phyloP scores from a whole-genome alignment of 2,797 vertebrate genomes.

The Channa striata region DNA sequence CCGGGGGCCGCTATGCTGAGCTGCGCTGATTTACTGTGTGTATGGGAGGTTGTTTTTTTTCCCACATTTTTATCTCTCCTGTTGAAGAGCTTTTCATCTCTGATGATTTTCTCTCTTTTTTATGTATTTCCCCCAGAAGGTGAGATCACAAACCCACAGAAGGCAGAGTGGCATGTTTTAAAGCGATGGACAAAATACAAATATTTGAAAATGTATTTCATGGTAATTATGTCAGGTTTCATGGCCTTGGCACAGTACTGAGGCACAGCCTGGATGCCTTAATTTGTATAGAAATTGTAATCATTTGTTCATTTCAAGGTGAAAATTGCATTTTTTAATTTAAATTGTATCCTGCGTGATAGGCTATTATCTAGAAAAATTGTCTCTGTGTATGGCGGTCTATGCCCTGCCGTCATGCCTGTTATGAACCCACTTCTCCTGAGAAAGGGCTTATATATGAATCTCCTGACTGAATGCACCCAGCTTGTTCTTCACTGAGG shows the following conservation, averaged over 20 bases:
- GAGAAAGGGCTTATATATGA: constrained; percentile 94
- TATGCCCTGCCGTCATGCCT: constrained; percentile 92
- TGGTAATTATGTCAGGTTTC: constrained; percentile 99
- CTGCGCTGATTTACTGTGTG: constrained; percentile 84
- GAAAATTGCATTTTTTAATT: constrained; percentile 99
- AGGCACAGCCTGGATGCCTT: constrained; percentile 99
- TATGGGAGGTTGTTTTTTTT: constrained; percentile 83
- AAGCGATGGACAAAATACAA: constrained; percentile 98
- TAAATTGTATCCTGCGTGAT: constrained; percentile 99
- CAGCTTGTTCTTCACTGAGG: constrained; percentile 83
- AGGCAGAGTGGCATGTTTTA: constrained; percentile 94
- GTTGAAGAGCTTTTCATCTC: constrained; percentile 90
- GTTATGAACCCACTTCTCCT: constrained; percentile 95
- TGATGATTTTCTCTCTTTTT: constrained; percentile 88
- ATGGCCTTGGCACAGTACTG: constrained; percentile 97
- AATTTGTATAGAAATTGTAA: constrained; percentile 99
- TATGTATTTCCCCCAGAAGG: constrained; percentile 94
- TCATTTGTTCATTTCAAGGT: constrained; percentile 99
- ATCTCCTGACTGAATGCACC: constrained; percentile 90
- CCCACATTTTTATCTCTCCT: constrained; percentile 91
- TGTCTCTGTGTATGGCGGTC: constrained; percentile 96
- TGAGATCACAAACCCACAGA: constrained; percentile 90
- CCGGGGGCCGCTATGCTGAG: constrained; percentile 87
- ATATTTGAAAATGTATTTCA: constrained; percentile 99
- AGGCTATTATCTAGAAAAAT: constrained; percentile 99